Conservation (phyloP, 2,888 invertebrate genomes). For the Automeris io region DNA sequence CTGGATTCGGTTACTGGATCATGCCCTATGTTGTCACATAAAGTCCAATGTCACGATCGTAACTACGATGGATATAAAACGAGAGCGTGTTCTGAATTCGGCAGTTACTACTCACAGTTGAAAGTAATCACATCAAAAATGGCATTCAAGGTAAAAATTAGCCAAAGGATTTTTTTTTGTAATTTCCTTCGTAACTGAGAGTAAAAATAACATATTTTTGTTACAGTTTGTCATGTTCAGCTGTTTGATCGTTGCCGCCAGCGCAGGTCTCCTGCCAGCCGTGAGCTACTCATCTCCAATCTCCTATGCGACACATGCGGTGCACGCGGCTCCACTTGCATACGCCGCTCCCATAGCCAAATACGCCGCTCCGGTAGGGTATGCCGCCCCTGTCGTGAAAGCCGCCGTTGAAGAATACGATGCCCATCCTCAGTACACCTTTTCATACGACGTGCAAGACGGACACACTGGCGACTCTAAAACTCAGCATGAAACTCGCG, state of each 20-base stretch:
- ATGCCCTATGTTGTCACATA: slow-evolving; percentile 39
- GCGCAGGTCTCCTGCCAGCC: slow-evolving; percentile 40
- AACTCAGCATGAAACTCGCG: slow-evolving; percentile 63
- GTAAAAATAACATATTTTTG: background rate
- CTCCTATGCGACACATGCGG: slow-evolving; percentile 15
- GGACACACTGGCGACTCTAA: slow-evolving; percentile 67
- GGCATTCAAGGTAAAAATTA: slow-evolving; percentile 52
- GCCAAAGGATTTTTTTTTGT: background rate
- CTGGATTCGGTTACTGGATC: slow-evolving; percentile 40
- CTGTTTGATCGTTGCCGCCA: slow-evolving; percentile 39
- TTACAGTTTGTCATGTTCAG: slow-evolving; percentile 40
- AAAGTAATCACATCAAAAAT: slow-evolving; percentile 44
- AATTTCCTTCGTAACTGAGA: background rate
- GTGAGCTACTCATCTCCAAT: slow-evolving; percentile 32
- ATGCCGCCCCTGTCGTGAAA: slow-evolving; percentile 34
- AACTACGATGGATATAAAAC: slow-evolving; percentile 44
- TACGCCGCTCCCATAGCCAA: slow-evolving; percentile 27
- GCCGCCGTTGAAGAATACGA: slow-evolving; percentile 35
- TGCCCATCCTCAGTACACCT: slow-evolving; percentile 51
- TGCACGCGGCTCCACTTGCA: slow-evolving; percentile 22
- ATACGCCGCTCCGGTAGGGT: slow-evolving; percentile 37
- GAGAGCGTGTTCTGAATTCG: slow-evolving; percentile 32
- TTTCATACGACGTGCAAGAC: slow-evolving; percentile 69
- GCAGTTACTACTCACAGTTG: slow-evolving; percentile 43
- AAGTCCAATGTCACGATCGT: slow-evolving; percentile 39